Base-by-base conservation (phyloP, 2,888 invertebrate species). In the Hydroisotoma schaefferi region DNA sequence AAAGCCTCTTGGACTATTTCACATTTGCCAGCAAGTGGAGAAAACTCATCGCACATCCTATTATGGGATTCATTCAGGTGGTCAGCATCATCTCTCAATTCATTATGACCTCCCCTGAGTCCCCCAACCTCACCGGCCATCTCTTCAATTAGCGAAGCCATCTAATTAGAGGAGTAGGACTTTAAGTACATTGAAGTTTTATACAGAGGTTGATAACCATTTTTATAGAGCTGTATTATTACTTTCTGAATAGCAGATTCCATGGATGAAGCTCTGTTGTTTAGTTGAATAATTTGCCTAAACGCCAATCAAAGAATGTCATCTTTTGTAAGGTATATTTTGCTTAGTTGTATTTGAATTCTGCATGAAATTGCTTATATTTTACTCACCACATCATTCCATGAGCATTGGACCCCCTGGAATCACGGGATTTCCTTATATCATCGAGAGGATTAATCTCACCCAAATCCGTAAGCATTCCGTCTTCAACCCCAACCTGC, bases 181-280 rank as follows among this genome's bases (percentile, higher is more conserved):
- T n/a, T n/a, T n/a, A n/a, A n/a, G n/a, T n/a, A n/a, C n/a, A n/a
- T n/a, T 8, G 33, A 33, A 33, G 33, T 33, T 25, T 20, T 20
- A 52, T 4, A 12, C 10, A 5, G 5, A 52, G 27, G 8, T 47
- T 10, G n/a, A 23, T 56, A 5, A n/a, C 2, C 3, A 10, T 33
- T 47, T 25, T 15, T 47, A 47, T 33, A 10, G 33, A 33, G 15
- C 8, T 15, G 33, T 10, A 10, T 15, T 33, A 15, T 40, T 85
- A 85, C 27, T 20, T 71, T 71, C 20, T 78, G 76, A 51, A 86
- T 81, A 22, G 82, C 83, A 37, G 78, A 76, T 73, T 87, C 86
- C 4, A 81, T 80, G 0, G 84, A 84, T 48, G 86, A 85, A 61
- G 86, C 74, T 33, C 86, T 79, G 65, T 86, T 85, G 0, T 81